Base-by-base conservation (phyloP, 1,140 invertebrate species). In the Aculops lycopersici region DNA sequence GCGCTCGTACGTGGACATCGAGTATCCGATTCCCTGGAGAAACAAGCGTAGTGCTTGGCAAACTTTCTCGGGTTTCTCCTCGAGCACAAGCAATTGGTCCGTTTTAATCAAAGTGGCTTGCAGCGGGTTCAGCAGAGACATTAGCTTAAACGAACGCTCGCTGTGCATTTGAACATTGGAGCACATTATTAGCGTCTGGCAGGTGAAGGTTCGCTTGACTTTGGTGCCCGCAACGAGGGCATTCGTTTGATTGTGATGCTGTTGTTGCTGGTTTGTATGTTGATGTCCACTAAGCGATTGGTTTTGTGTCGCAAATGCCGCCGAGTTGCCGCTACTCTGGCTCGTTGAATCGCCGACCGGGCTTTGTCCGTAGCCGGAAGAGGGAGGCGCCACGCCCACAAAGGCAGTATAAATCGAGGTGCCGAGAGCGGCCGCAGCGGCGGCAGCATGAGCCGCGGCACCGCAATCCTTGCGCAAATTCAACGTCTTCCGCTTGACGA, bases 61-160 rank as follows among this genome's bases (percentile, higher is more conserved):
- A 45, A 97, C 72, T 69, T 94, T 94, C 47, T 69, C 78, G 14
- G 90, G 88, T 58, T 90, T 80, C 58, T 98, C 92, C 63, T 97
- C 90, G 46, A 97, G 58, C 2, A 94, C 81, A 76, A 97, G 84
- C 43, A 86, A 84, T 59, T 83, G 88, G 57, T 97, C 88, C 37
- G 81, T 84, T 72, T 97, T 95, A 69, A 97, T 76, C 81, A 88
- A 95, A 20, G 84, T 86, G 17, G 81, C 84, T 55, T 84, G 84
- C 21, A 74, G 69, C 4, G 90, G 90, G 60, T 95, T 79, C 48
- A 97, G 65, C 43, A 84, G 67, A 17, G 79, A 76, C 55, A 97
- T 95, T 55, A 95, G 76, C 39, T 79, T 81, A 14, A 52, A 43
- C 12, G 83, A 88, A 52, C 95, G 86, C 47, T 95, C 86, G 20